These are phyloP conservation scores for Callipepla squamata DNA, from an alignment of 2,113 vertebrate genomes.

Conservation along the genomic window DNA sequence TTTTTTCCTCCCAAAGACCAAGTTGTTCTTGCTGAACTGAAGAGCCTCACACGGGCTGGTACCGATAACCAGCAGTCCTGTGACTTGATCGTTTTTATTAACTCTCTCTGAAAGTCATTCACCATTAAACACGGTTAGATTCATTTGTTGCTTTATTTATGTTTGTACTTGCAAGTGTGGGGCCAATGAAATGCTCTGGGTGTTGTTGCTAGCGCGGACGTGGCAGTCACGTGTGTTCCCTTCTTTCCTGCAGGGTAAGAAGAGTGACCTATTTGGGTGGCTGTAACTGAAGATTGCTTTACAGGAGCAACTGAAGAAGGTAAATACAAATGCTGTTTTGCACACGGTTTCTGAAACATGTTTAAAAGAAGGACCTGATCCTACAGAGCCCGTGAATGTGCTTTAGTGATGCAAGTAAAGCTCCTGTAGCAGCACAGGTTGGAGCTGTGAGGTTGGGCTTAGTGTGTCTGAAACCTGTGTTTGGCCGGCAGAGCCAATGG, in stretches of 20 bases:
- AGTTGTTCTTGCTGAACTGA: constrained; percentile 63
- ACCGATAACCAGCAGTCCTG: constrained; percentile 62
- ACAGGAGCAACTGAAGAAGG: constrained; percentile 89
- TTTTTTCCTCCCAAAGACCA: constrained; percentile 13
- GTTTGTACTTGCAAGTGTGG: constrained; percentile 52
- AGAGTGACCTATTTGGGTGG: constrained; percentile 86
- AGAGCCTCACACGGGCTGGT: constrained; percentile 50
- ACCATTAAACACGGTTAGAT: constrained; percentile 54
- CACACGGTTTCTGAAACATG: neutral
- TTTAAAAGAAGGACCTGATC: neutral
- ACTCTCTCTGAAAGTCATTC: constrained; percentile 67
- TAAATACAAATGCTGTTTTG: constrained; percentile 78
- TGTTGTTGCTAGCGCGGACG: constrained; percentile 63
- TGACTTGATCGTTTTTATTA: constrained; percentile 74
- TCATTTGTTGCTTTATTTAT: constrained; percentile 69
- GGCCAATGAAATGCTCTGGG: constrained; percentile 63
- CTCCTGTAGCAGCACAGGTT: neutral
- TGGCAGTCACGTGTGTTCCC: constrained; percentile 76
- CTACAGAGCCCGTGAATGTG: accelerated
- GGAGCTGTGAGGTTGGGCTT: neutral
- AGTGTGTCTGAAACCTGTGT: neutral
- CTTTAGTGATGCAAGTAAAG: neutral
- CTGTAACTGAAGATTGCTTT: constrained; percentile 91
- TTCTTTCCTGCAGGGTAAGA: constrained; percentile 89
- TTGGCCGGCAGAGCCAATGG: neutral